Percentiles rank a stretch among this genome's conserved stretches.
Conservation (phyloP, 2,113 vertebrate species). For the Regulus satrapa region DNA sequence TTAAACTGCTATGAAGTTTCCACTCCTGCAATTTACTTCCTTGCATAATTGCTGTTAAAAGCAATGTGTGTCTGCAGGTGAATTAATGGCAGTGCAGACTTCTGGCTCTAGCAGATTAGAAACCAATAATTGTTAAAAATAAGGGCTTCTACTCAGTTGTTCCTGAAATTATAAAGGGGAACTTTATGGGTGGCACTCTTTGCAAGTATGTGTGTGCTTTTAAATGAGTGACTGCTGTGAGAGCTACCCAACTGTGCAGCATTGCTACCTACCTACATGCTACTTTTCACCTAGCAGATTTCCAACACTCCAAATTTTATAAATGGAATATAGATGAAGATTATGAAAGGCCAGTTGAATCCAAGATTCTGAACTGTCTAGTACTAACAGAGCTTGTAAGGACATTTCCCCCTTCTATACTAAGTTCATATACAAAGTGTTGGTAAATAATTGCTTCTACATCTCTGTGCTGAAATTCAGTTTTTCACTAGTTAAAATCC, state of each 20-base stretch:
- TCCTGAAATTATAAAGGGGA: background rate
- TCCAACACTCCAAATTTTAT: background rate
- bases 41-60: background rate
- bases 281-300: background rate
- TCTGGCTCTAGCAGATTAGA: background rate
- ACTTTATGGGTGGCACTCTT: background rate
- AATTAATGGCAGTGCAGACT: background rate
- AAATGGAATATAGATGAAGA: background rate
- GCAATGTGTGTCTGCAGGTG: background rate
- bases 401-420: background rate
- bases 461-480: background rate
- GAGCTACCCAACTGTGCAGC: background rate
- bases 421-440: background rate
- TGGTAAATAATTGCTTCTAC: background rate
- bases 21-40: background rate
- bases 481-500: background rate
- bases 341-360: background rate
- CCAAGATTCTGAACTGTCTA: background rate
- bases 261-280: background rate
- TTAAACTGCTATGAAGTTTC: constrained; percentile 15
- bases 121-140: background rate
- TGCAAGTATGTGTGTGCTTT: background rate
- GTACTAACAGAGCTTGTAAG: background rate
- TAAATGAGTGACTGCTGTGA: background rate
- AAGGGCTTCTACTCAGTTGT: background rate